Evolutionary conservation across 2,113 vertebrate genomes (phyloP), one percentile per base, ranked within the genome.

Genomic region (Eira barbara): DNA sequence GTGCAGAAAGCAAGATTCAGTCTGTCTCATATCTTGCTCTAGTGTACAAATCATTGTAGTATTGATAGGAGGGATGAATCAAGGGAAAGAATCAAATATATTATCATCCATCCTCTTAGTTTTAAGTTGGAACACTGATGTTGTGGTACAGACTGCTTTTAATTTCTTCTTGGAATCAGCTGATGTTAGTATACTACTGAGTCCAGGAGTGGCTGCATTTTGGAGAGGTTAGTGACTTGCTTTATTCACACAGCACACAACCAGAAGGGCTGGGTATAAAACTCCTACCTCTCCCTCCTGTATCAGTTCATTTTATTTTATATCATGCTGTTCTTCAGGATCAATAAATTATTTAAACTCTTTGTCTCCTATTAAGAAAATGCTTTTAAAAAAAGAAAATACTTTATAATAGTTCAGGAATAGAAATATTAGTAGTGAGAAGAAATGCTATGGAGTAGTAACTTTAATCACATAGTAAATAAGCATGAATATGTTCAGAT

Each of bases 231-330:
- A 76, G 23, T 11, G n/a, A 65, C 20, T 85, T 82, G 47, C 49
- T 95, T 15, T 25, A 1, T 47, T 63, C 47, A 67, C 6, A 93
- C 0, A 63, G 49, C n/a, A 42, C 4, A 8, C 7, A 83, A 6
- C 36, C 5, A 23, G 88, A 65, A 96, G 39, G 93, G n/a, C 21
- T 96, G 65, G 92, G 17, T 87, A 78, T 84, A 61, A 84, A 94
- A 63, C 18, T 34, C 18, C 5, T 31, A 83, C n/a, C 14, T 45
- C 23, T 95, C 3, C 17, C 59, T 57, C 14, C 45, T 61, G 78
- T 20, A 71, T 31, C 31, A 65, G 15, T 80, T 92, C 15, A 59
- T 94, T 91, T 71, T 31, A 63, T 79, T 95, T 93, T 80, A 69
- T 7, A 36, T 15, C 4, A 7, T 65, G 55, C 25, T 94, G 7